Conservation (phyloP, 1,140 invertebrate species). For the Globodera ellingtonae region DNA sequence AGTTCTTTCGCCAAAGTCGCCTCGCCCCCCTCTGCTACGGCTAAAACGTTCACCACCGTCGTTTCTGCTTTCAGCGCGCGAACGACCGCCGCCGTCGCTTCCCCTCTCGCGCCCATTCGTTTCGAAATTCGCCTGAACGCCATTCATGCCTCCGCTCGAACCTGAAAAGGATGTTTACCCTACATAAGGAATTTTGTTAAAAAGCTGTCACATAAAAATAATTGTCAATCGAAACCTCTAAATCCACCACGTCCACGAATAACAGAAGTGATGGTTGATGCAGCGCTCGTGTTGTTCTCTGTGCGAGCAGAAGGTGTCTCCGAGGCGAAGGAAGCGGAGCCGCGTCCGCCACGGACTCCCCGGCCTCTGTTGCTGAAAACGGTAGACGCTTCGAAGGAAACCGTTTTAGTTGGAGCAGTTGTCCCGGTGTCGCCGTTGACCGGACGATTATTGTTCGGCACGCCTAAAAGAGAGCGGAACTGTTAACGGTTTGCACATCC, state of each 20-base stretch:
- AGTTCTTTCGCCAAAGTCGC: background rate
- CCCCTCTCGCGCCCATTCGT: background rate
- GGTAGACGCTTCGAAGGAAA: background rate
- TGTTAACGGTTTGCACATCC: background rate
- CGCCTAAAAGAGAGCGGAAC: background rate
- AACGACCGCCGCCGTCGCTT: background rate
- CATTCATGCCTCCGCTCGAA: background rate
- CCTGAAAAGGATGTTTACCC: too few relatives aligned
- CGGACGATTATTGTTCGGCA: background rate
- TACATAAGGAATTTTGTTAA: too few relatives aligned
- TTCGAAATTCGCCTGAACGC: background rate
- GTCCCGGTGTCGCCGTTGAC: too few relatives aligned
- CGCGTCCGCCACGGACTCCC: background rate
- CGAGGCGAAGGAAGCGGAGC: background rate
- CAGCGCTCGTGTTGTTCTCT: background rate
- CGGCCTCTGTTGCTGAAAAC: background rate
- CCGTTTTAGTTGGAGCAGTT: background rate
- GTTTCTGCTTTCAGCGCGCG: background rate
- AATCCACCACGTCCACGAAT: background rate
- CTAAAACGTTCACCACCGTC: background rate
- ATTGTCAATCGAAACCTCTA: background rate
- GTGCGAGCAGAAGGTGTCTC: background rate
- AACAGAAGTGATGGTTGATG: background rate
- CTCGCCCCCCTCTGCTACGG: slow-evolving; percentile 6
- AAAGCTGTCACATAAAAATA: background rate